phyloP scores from a whole-genome alignment of 2,797 vertebrate species.

The Gambusia yucatana region DNA sequence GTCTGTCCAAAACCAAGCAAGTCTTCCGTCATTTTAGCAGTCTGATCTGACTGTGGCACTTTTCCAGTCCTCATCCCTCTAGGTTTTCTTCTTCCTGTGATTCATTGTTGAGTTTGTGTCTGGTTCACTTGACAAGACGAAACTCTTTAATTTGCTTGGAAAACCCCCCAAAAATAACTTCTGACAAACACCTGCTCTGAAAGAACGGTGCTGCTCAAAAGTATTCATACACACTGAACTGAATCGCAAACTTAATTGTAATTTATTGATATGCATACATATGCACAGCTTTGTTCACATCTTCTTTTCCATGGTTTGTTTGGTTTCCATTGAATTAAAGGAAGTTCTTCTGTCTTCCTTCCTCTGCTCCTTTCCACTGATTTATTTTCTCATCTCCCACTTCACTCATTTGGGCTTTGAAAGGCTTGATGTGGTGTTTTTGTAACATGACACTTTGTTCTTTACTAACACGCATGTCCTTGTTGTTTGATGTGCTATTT shows the following conservation, averaged over 20 bases:
- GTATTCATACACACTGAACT: neutral
- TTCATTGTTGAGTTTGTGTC: neutral
- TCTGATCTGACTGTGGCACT: neutral
- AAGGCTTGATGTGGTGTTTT: slow-evolving; percentile 46
- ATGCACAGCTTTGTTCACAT: neutral
- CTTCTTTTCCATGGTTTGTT: neutral
- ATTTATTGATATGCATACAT: neutral
- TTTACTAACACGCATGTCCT: slow-evolving; percentile 64
- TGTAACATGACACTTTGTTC: slow-evolving; percentile 37
- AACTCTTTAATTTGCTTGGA: neutral
- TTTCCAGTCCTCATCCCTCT: neutral
- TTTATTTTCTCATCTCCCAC: slow-evolving; percentile 19
- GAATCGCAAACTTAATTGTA: neutral
- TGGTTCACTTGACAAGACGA: neutral
- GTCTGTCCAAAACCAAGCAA: neutral
- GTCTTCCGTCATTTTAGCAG: neutral
- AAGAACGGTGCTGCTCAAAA: neutral
- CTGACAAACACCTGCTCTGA: neutral
- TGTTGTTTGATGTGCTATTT: slow-evolving; percentile 23
- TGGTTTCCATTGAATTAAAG: neutral
- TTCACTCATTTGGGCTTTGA: slow-evolving; percentile 48
- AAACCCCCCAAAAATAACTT: neutral
- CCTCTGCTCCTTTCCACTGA: neutral
- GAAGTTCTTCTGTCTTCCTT: neutral
- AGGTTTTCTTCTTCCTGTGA: neutral